Base-by-base conservation (phyloP, 2,888 invertebrate species). In the Athalia rosae region DNA sequence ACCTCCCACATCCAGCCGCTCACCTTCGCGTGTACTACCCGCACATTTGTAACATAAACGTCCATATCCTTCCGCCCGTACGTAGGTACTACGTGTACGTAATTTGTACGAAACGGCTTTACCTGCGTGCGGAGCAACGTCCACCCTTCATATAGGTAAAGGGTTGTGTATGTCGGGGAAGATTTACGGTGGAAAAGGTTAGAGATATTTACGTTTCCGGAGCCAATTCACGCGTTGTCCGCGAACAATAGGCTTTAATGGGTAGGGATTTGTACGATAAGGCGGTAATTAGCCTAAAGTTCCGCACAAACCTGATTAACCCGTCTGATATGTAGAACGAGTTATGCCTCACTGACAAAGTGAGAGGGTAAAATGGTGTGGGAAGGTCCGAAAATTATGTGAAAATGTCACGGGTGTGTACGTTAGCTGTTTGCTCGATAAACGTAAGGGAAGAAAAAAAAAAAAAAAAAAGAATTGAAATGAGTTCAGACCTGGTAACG, bases 161-260 rank as follows among this genome's bases (percentile, higher is more conserved):
- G 61, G 28, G 3, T 1, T 66, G 9, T 11, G 28, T 53, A 28
- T 56, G 45, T 13, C 45, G 13, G 58, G 45, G 43, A 58, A 43
- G 56, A 71, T 71, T 45, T 9, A 13, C 5, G 71, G 58, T 8
- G 71, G 43, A 58, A 71, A 71, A 71, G 56, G 71, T 45, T 58
- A 15, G 56, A 71, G 71, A 71, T 71, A 71, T 71, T 71, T 71
- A 58, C 71, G 71, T 71, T 58, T 71, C 58, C 71, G 71, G 71
- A 45, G 45, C 56, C 71, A 71, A 71, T 71, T 71, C 71, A 58
- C 56, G 56, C 56, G 58, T 71, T 71, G 71, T 71, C 71, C 56
- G 58, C 15, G 71, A 71, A 71, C 71, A 71, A 71, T 71, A 58
- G 71, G 45, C 69, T 71, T 71, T 71, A 71, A 71, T 71, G 69